These are phyloP conservation scores for Eristalis intricaria DNA, from an alignment of 2,888 invertebrate genomes.

Conservation along the genomic window DNA sequence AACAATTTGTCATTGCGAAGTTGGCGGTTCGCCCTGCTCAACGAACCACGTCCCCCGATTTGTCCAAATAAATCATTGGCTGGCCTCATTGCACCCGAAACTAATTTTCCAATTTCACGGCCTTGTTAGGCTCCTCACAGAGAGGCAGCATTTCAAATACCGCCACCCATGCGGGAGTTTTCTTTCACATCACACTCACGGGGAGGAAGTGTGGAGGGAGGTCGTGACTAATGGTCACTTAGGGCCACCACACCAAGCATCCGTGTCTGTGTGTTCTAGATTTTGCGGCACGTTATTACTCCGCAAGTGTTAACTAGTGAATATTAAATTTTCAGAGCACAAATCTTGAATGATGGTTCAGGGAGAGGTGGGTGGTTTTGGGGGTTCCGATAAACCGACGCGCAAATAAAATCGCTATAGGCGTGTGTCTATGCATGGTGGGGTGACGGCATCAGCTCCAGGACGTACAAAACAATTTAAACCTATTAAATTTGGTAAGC, in stretches of 20 bases:
- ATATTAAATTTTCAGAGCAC: not conserved
- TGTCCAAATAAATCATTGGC: not conserved
- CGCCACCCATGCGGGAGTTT: not conserved
- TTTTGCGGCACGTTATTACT: not conserved
- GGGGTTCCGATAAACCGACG: not conserved
- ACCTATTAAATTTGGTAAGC: not conserved
- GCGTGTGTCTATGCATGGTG: not conserved
- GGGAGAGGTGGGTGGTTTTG: not conserved
- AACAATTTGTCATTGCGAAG: not conserved
- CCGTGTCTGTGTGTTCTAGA: not conserved
- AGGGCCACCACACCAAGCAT: not conserved
- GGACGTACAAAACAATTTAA: not conserved
- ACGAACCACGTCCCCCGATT: not conserved
- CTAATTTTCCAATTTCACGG: conserved; percentile 1
- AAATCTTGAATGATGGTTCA: not conserved
- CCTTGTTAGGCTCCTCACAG: not conserved
- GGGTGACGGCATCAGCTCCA: not conserved
- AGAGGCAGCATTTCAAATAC: not conserved
- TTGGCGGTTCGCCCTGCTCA: not conserved
- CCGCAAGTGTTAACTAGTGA: not conserved
- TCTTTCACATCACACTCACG: not conserved
- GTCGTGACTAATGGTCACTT: not conserved
- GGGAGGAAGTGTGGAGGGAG: not conserved
- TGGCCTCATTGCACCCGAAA: not conserved
- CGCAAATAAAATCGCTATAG: not conserved